Evolutionary conservation across 64 coral and sea anemone genomes (phyloP).

Genomic region (Catalaphyllia jardinei): DNA sequence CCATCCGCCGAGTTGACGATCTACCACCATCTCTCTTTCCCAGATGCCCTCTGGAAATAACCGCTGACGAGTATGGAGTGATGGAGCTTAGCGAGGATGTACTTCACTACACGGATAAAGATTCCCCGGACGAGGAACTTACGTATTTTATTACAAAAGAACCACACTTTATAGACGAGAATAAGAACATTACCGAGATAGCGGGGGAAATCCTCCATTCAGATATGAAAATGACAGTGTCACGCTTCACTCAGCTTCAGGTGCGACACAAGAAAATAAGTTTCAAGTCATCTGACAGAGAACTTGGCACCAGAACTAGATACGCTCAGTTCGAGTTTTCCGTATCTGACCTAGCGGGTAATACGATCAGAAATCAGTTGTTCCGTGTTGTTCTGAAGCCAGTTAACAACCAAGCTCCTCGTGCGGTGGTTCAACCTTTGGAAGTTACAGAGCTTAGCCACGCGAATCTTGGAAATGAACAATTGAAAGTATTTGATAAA

Average conservation of each 20-base stretch:
- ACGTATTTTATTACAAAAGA: slow-evolving; percentile 48
- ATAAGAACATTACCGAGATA: slow-evolving; percentile 11
- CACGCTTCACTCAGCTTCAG: slow-evolving; percentile 80
- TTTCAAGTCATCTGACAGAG: slow-evolving; percentile 72
- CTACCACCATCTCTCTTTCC: slow-evolving; percentile 23
- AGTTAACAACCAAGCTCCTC: slow-evolving; percentile 75
- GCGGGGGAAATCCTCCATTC: slow-evolving; percentile 66
- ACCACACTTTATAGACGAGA: slow-evolving; percentile 59
- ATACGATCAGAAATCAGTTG: slow-evolving; percentile 58
- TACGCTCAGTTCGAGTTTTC: slow-evolving; percentile 93
- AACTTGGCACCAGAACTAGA: slow-evolving; percentile 61
- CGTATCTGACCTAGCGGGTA: slow-evolving; percentile 78
- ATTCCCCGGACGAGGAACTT: slow-evolving; percentile 77
- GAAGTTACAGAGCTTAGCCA: slow-evolving; percentile 46
- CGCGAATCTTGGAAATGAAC: slow-evolving; percentile 24
- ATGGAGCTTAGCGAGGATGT: slow-evolving; percentile 44
- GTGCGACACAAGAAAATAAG: slow-evolving; percentile 80
- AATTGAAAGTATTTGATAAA: slow-evolving; percentile 49
- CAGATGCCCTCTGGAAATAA: slow-evolving; percentile 36
- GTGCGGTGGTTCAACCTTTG: slow-evolving; percentile 30
- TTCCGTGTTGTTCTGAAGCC: slow-evolving; percentile 67
- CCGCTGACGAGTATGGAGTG: slow-evolving; percentile 62
- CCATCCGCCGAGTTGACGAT: slow-evolving; percentile 77
- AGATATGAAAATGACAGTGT: slow-evolving; percentile 39
- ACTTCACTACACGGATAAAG: slow-evolving; percentile 77